Conservation (phyloP, 2,113 vertebrate species). For the Thomomys bottae region DNA sequence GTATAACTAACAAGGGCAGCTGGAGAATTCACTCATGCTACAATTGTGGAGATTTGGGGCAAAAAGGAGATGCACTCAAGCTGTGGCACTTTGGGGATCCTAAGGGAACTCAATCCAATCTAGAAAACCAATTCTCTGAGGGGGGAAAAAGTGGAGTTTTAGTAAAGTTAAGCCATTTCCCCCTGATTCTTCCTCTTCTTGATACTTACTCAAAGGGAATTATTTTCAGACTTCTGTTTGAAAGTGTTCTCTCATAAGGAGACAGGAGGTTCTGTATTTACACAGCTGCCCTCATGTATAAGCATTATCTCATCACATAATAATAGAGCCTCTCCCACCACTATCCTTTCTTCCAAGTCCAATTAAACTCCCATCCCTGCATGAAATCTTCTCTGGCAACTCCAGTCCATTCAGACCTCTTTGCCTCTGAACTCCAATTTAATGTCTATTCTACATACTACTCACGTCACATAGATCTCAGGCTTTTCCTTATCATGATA, state of each 20-base stretch:
- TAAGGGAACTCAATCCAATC: neutral
- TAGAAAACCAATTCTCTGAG: neutral
- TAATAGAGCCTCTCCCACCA: neutral
- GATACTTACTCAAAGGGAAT: neutral
- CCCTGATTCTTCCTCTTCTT: neutral
- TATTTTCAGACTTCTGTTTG: conserved; percentile 46
- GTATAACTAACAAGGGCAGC: neutral
- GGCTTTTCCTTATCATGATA: conserved; percentile 36
- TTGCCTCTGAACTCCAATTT: neutral
- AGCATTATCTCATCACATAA: neutral
- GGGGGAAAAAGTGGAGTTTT: neutral
- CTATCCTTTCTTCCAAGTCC: neutral
- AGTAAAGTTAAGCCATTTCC: neutral
- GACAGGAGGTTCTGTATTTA: neutral
- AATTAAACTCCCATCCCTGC: neutral
- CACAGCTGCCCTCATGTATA: neutral
- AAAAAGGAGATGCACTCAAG: neutral
- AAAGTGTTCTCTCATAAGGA: conserved; percentile 38
- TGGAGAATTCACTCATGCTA: neutral
- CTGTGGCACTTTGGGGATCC: neutral
- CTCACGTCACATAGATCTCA: neutral
- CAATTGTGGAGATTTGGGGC: conserved; percentile 8
- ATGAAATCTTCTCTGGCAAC: neutral
- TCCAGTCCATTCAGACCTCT: neutral
- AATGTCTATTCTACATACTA: neutral